phyloP scores from a whole-genome alignment of 2,888 invertebrate species.

The Diarsia rubi region DNA sequence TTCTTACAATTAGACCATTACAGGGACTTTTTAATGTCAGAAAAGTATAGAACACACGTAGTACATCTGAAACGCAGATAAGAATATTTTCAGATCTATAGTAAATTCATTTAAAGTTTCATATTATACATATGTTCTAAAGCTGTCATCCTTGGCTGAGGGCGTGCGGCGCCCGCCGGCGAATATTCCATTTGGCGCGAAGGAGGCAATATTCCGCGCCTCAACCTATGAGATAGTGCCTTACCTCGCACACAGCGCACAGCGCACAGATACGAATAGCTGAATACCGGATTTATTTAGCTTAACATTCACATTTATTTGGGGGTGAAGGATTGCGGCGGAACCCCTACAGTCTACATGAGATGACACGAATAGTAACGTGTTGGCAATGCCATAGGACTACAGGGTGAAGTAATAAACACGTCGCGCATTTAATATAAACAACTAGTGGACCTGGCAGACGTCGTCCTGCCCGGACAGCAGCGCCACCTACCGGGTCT shows the following conservation, averaged over 20 bases:
- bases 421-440: too few relatives aligned
- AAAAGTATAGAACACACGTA: too few relatives aligned
- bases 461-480: too few relatives aligned
- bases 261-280: slow-evolving; percentile 6
- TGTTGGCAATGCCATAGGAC: neutral
- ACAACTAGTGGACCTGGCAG: too few relatives aligned
- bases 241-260: neutral
- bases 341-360: neutral
- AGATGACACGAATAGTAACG: neutral
- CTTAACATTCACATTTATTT: slow-evolving; percentile 33
- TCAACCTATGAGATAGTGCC: slow-evolving; percentile 16
- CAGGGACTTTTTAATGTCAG: too few relatives aligned
- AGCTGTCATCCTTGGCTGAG: slow-evolving; percentile 23
- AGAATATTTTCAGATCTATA: neutral
- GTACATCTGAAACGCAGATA: neutral
- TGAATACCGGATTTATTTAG: slow-evolving; percentile 39
- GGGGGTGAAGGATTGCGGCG: neutral
- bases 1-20: too few relatives aligned
- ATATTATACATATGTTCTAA: neutral
- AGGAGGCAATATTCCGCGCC: slow-evolving; percentile 37
- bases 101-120: neutral
- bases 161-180: slow-evolving; percentile 5
- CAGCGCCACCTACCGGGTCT: too few relatives aligned
- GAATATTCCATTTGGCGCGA: slow-evolving; percentile 36
- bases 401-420: neutral